phyloP scores from a whole-genome alignment of 2,797 vertebrate species.

The Rhabdomys pumilio region DNA sequence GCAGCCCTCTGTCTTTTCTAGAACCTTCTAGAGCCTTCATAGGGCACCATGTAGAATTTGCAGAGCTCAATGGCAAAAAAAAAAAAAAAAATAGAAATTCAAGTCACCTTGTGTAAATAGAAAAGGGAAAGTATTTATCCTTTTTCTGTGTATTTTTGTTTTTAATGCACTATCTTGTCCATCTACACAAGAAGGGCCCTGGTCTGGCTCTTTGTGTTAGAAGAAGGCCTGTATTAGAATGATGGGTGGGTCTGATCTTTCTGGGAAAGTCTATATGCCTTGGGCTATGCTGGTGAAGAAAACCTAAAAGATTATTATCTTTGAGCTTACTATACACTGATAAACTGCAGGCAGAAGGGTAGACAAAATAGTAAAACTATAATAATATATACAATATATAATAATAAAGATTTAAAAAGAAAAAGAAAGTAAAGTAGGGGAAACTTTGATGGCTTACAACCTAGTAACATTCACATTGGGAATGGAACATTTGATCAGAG shows the following conservation, averaged over 20 bases:
- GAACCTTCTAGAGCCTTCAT: not conserved
- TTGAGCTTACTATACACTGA: not conserved
- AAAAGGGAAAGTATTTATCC: not conserved
- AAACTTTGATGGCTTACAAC: not conserved
- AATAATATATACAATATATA: not conserved
- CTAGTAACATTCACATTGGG: not conserved
- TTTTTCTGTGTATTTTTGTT: not conserved
- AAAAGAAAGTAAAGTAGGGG: not conserved
- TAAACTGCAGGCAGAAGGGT: not conserved
- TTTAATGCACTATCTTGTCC: not conserved
- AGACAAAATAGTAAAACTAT: not conserved
- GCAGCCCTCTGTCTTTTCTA: not conserved
- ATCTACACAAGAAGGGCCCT: not conserved
- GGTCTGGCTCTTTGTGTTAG: not conserved
- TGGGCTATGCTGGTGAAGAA: not conserved
- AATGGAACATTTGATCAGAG: slow-evolving; percentile 3
- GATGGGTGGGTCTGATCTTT: not conserved
- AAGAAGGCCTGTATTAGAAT: not conserved
- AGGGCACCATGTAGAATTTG: not conserved
- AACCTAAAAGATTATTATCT: not conserved
- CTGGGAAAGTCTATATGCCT: not conserved
- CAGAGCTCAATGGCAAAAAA: not conserved
- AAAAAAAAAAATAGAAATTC: no score
- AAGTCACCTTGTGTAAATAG: not conserved
- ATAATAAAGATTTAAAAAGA: not conserved